Percentiles rank a stretch among this genome's conserved stretches.
These are phyloP conservation scores for Mus pahari DNA, from an alignment of 2,113 vertebrate genomes.

Conservation along the genomic window DNA sequence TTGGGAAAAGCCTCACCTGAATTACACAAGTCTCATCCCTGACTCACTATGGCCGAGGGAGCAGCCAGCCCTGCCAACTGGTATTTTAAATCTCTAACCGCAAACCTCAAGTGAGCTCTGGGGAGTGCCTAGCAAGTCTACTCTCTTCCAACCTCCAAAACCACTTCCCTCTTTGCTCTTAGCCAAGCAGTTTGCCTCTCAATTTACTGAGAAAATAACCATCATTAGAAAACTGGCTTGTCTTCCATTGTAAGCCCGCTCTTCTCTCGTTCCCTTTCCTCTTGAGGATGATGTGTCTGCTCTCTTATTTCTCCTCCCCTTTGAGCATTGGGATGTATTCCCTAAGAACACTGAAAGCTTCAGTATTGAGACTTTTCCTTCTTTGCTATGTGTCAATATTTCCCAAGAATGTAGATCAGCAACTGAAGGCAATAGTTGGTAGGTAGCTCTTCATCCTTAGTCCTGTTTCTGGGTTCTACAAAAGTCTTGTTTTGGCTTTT, in stretches of 20 bases:
- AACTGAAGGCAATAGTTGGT: background rate
- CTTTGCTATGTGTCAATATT: background rate
- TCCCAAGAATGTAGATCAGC: background rate
- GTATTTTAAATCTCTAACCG: slow-evolving; percentile 54
- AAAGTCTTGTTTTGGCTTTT: background rate
- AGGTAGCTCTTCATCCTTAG: background rate
- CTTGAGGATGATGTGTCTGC: background rate
- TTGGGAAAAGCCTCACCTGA: background rate
- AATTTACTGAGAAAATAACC: slow-evolving; percentile 24
- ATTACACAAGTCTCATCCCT: background rate
- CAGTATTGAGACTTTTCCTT: background rate
- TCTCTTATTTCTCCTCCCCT: background rate
- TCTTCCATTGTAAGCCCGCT: background rate
- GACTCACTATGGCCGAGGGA: background rate
- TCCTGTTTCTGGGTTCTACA: background rate
- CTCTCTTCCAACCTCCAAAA: slow-evolving; percentile 52
- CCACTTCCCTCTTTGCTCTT: slow-evolving; percentile 55
- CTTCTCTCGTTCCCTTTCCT: background rate
- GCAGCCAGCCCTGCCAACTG: background rate
- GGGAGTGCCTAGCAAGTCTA: slow-evolving; percentile 39
- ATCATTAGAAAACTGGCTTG: background rate
- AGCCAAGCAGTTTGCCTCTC: background rate
- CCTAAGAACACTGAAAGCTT: background rate
- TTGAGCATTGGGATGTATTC: background rate
- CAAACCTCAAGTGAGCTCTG: slow-evolving; percentile 75